Evolutionary conservation across 2,888 invertebrate genomes (phyloP).

Genomic region (Xestobium rufovillosum): DNA sequence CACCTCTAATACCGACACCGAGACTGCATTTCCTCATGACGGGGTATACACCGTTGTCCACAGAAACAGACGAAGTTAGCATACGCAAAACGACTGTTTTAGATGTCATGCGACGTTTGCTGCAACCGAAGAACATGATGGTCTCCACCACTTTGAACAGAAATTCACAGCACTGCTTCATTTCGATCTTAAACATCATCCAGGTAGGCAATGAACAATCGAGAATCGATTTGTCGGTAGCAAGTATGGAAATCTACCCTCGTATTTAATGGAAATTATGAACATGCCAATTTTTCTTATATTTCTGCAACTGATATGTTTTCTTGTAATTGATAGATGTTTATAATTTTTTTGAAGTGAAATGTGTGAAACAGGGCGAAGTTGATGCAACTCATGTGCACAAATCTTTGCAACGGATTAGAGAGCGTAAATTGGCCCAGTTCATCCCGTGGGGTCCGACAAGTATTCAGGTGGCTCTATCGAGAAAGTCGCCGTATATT

Average conservation of each 20-base stretch:
- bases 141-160: constrained; percentile 90
- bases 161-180: constrained; percentile 85
- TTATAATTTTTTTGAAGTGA: no score
- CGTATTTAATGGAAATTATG: no score
- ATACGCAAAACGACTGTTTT: constrained; percentile 93
- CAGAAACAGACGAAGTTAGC: constrained; percentile 73
- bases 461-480: constrained; percentile 92
- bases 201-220: no score
- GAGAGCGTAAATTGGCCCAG: constrained; percentile 88
- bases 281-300: no score
- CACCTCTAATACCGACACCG: constrained; percentile 94
- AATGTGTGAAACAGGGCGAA: no score
- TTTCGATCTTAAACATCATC: constrained; percentile 95
- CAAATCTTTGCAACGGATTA: constrained; percentile 89
- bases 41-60: constrained; percentile 90
- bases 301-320: no score
- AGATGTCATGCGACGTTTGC: constrained; percentile 92
- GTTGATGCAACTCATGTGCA: constrained; percentile 97
- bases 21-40: constrained; percentile 99
- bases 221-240: no score
- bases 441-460: constrained; percentile 99
- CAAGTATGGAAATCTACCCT: no score
- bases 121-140: constrained; percentile 99
- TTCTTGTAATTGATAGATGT: no score
- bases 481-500: constrained; percentile 91